Evolutionary conservation across 2,888 invertebrate genomes (phyloP), one percentile per base, ranked within the genome.

Genomic region (Ariolimax columbianus): DNA sequence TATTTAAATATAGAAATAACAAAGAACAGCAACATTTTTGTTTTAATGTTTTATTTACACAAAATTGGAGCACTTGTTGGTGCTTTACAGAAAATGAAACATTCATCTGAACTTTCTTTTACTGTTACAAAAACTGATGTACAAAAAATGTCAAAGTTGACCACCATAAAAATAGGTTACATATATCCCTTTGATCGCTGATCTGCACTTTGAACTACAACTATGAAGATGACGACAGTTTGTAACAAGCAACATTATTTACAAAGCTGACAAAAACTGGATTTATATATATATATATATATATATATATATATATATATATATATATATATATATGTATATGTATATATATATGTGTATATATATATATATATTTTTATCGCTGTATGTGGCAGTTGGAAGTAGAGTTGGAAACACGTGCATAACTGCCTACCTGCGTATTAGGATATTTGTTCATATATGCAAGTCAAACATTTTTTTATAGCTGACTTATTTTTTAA

Each of bases 41-140:
- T 77, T 77, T 77, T 59, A 23, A 77, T 77, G 36, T 77, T 77
- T 80, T 80, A 80, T 80, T 80, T 80, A 80, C 80, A 80, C 80
- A 80, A 40, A 80, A 68, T 43, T 43, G 38, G 70, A 68, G 68
- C 47, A 80, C 80, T 47, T 14, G 47, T 23, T 43, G 80, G 63
- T 4, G n/a, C 26, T 59, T 59, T 36, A 78, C 63, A 78, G 33
- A 68, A 66, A 80, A 80, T 68, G 47, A 80, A 70, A 80, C 36
- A 70, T 80, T 66, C 38, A 73, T 40, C 14, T 73, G 26, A 26
- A 73, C 1, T 43, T n/a, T 43, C n/a, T 43, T 73, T 73, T n/a
- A n/a, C 9, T 73, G 73, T 73, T 26, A n/a, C 7, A 40, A 55
- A 73, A 26, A 72, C 26, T 40, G 0, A 26, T 72, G 40, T 72